Evolutionary conservation across 2,113 vertebrate genomes (phyloP), one percentile per base, ranked within the genome.

Genomic region (Xenotilapia caudafasciata): DNA sequence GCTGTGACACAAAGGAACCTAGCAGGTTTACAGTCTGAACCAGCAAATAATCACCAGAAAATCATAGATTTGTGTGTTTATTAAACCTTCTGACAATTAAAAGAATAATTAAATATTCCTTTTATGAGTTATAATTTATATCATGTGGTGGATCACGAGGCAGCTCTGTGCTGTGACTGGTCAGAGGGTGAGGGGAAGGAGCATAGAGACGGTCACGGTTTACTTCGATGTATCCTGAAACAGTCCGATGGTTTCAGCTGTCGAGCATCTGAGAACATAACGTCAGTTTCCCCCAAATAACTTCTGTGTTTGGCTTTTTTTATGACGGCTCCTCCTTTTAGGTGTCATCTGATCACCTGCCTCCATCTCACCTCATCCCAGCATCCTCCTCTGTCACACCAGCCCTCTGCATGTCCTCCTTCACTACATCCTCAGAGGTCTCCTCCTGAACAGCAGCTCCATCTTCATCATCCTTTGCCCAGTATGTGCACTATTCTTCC

Each of bases 321-420:
- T 21, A 3, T 40, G 19, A 68, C 0, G 1, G 3, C 35, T 65
- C 33, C 38, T 42, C 3, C n/a, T 23, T 42, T 1, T 14, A 26
- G n/a, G 7, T 42, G 12, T 70, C 65, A 73, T 23, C 1, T 15
- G 65, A 26, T 45, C 65, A 23, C 3, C 62, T 40, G 62, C 65
- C 65, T 70, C 65, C 65, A 70, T 6, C 7, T 2, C 35, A 5
- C 1, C 62, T 40, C 11, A 0, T 42, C 38, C 38, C 38, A 42
- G 38, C 38, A 9, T 70, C 38, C 65, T 15, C 38, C 35, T 42
- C 38, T 0, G 38, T 2, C 65, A 6, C 0, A 42, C n/a, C 38
- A 1, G 60, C 19, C 62, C 19, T 68, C n/a, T 68, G 65, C 65
- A 45, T 6, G 38, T 15, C 38, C 38, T 70, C 65, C 65, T 45